Percentiles rank a stretch among this genome's conserved stretches.
Evolutionary conservation across 2,113 vertebrate genomes (phyloP).

Genomic region (Scortum barcoo): DNA sequence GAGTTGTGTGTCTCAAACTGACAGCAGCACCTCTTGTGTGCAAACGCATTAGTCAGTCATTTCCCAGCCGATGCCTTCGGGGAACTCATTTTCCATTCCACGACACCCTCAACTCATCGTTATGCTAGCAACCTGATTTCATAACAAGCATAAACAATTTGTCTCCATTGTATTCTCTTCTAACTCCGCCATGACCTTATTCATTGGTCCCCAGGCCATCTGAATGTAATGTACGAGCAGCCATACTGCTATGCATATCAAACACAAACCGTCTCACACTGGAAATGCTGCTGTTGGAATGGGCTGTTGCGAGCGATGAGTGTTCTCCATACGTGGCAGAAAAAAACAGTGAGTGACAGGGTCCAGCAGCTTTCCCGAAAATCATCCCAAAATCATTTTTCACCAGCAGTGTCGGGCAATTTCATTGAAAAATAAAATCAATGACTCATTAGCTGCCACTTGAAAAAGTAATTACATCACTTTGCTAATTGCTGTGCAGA

Average conservation of each 20-base stretch:
- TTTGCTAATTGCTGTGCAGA: too few species aligned
- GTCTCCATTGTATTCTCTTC: conserved; percentile 65
- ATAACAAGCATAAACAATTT: conserved; percentile 76
- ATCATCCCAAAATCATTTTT: background rate
- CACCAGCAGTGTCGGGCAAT: background rate
- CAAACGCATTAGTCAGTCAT: conserved; percentile 57
- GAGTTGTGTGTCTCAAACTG: conserved; percentile 40
- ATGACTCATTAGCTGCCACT: too few species aligned
- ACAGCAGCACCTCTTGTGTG: conserved; percentile 51
- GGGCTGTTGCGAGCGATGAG: background rate
- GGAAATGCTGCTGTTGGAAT: background rate
- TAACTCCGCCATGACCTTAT: conserved; percentile 65
- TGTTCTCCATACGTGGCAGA: conserved; percentile 7
- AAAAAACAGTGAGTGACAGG: background rate
- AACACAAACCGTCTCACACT: conserved; percentile 32
- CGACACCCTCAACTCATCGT: conserved; percentile 64
- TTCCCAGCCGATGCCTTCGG: conserved; percentile 57
- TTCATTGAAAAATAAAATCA: too few species aligned
- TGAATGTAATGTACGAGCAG: conserved; percentile 55
- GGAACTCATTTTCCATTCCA: conserved; percentile 71
- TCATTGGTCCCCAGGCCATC: conserved; percentile 62
- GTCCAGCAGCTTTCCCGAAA: background rate
- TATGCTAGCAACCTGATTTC: conserved; percentile 66
- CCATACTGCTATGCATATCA: conserved; percentile 60
- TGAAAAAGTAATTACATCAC: too few species aligned